Conservation (phyloP, 2,113 vertebrate species). For the Salvelinus alpinus region DNA sequence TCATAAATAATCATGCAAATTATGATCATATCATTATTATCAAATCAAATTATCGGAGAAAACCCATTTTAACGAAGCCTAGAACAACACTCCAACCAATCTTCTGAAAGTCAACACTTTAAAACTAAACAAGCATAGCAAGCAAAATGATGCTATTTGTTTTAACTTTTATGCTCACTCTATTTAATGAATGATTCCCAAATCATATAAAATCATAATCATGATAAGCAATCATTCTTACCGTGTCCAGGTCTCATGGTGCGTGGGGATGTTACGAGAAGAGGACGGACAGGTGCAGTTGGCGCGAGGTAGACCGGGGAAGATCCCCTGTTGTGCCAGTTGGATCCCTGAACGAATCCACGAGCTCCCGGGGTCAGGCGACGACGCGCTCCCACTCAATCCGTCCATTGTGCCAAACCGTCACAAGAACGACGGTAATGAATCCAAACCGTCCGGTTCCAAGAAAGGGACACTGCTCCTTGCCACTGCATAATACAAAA, state of each 20-base stretch:
- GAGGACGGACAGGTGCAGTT: conserved; percentile 83
- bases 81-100: no score
- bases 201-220: background rate
- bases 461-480: conserved; percentile 60
- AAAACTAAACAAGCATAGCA: no score
- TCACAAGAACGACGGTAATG: conserved; percentile 57
- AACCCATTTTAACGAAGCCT: no score
- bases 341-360: conserved; percentile 31
- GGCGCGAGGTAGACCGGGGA: conserved; percentile 71
- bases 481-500: conserved; percentile 45
- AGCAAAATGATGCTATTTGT: no score
- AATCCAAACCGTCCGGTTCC: conserved; percentile 55
- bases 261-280: conserved; percentile 14
- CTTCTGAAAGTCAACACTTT: no score
- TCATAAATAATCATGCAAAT: no score
- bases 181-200: background rate
- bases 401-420: conserved; percentile 76
- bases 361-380: conserved; percentile 66
- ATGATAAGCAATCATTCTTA: background rate
- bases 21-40: no score
- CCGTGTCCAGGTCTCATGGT: background rate
- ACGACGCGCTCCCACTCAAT: conserved; percentile 73
- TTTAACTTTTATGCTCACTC: no score
- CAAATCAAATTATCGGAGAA: no score
- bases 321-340: conserved; percentile 64